Conservation (phyloP, 2,888 invertebrate species). For the Orchesellides sinensis region DNA sequence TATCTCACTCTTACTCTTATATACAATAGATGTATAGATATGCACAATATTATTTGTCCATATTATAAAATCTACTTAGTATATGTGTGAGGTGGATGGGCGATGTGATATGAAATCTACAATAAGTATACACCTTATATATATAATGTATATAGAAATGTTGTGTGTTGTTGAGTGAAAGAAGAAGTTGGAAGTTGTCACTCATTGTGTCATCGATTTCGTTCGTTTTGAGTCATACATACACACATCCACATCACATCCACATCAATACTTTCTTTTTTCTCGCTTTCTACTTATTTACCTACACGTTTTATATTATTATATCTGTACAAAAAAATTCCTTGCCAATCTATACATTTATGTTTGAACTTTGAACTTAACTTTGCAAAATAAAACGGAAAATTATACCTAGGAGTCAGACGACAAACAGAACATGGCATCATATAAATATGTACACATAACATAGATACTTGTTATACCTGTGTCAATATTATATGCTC, state of each 20-base stretch:
- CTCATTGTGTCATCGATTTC: constrained; percentile 72
- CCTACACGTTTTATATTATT: background rate
- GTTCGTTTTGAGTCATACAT: constrained; percentile 46
- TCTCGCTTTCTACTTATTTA: background rate
- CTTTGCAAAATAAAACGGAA: background rate
- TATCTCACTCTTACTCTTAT: constrained; percentile 42
- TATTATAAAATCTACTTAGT: too few relatives aligned
- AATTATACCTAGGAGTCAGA: background rate
- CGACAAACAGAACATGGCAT: background rate
- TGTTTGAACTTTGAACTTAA: too few relatives aligned
- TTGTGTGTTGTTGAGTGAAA: constrained; percentile 56
- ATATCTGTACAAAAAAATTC: background rate
- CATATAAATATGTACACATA: too few relatives aligned
- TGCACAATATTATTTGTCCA: background rate
- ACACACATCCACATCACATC: constrained; percentile 29
- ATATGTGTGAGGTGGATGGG: too few relatives aligned
- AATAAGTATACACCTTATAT: background rate
- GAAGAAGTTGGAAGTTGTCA: constrained; percentile 72
- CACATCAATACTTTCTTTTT: constrained; percentile 15
- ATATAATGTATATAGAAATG: constrained; percentile 3
- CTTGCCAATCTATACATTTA: too few relatives aligned
- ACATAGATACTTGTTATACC: too few relatives aligned
- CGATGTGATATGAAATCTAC: too few relatives aligned
- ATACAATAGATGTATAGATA: constrained; percentile 17
- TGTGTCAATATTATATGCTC: background rate